These are phyloP conservation scores for Polydrusus cervinus DNA, from an alignment of 2,888 invertebrate genomes.

Conservation along the genomic window DNA sequence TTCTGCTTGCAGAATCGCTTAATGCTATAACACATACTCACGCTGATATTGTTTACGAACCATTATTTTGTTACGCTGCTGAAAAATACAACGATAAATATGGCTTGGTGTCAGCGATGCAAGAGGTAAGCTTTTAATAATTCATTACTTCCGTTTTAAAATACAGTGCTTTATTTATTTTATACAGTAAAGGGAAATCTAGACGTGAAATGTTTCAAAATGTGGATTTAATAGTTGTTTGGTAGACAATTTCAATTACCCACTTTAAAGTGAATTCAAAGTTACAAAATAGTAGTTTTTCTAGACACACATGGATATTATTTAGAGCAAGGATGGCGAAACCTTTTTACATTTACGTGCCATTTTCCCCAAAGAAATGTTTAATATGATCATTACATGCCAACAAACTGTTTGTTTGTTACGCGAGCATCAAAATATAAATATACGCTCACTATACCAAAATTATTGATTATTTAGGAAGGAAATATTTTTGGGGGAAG, in stretches of 20 bases:
- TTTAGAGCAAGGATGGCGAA: too few species aligned
- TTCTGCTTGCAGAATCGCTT: constrained; percentile 75
- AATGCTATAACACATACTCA: constrained; percentile 46
- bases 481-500: too few species aligned
- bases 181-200: constrained; percentile 17
- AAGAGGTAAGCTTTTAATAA: constrained; percentile 54
- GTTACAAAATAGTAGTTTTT: too few species aligned
- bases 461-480: too few species aligned
- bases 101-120: constrained; percentile 48
- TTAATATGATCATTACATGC: too few species aligned
- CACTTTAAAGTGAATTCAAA: too few species aligned
- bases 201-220: background rate
- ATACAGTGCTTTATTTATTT: constrained; percentile 24
- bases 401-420: too few species aligned
- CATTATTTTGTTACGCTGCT: constrained; percentile 49
- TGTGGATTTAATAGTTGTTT: background rate
- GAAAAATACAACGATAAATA: constrained; percentile 53
- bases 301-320: too few species aligned
- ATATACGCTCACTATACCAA: too few species aligned
- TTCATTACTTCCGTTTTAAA: constrained; percentile 48
- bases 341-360: too few species aligned
- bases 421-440: too few species aligned
- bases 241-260: background rate
- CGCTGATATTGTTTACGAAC: constrained; percentile 46
- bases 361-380: too few species aligned